Conservation (phyloP, 1,140 invertebrate genomes). For the Euglossa dilemma region DNA sequence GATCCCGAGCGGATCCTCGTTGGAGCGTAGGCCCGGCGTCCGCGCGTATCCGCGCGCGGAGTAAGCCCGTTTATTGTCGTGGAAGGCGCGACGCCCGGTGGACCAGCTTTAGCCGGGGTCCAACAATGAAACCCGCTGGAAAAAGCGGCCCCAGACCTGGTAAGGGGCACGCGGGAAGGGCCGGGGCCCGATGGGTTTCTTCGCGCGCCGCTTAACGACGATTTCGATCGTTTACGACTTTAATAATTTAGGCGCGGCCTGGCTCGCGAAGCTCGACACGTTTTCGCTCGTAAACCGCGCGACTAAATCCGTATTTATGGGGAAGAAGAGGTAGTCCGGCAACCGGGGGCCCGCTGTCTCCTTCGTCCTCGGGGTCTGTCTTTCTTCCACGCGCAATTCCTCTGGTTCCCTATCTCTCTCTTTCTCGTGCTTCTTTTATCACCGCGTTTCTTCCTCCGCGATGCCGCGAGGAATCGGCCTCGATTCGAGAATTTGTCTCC, state of each 20-base stretch:
- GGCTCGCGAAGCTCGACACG: slow-evolving; percentile 81
- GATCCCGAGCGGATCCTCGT: slow-evolving; percentile 37
- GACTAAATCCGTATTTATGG: slow-evolving; percentile 82
- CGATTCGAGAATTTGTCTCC: background rate
- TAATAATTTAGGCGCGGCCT: slow-evolving; percentile 82
- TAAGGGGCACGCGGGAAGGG: slow-evolving; percentile 56
- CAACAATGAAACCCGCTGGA: slow-evolving; percentile 72
- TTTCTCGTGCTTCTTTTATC: slow-evolving; percentile 46
- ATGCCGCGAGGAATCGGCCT: background rate
- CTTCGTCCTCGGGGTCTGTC: slow-evolving; percentile 28
- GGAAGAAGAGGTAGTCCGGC: slow-evolving; percentile 77
- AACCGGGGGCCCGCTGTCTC: slow-evolving; percentile 49
- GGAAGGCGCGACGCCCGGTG: background rate
- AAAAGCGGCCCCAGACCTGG: slow-evolving; percentile 69
- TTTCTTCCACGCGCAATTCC: background rate
- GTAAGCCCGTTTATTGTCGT: slow-evolving; percentile 60
- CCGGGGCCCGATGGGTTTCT: slow-evolving; percentile 68
- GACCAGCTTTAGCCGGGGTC: slow-evolving; percentile 35
- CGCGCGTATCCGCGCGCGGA: slow-evolving; percentile 13
- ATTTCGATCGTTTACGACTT: slow-evolving; percentile 83
- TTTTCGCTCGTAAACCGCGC: slow-evolving; percentile 81
- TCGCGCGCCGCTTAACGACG: slow-evolving; percentile 80
- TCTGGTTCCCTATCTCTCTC: background rate
- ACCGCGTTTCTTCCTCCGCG: slow-evolving; percentile 31
- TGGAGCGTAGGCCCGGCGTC: background rate